phyloP scores from a whole-genome alignment of 2,113 vertebrate species.

The Alexandromys fortis region DNA sequence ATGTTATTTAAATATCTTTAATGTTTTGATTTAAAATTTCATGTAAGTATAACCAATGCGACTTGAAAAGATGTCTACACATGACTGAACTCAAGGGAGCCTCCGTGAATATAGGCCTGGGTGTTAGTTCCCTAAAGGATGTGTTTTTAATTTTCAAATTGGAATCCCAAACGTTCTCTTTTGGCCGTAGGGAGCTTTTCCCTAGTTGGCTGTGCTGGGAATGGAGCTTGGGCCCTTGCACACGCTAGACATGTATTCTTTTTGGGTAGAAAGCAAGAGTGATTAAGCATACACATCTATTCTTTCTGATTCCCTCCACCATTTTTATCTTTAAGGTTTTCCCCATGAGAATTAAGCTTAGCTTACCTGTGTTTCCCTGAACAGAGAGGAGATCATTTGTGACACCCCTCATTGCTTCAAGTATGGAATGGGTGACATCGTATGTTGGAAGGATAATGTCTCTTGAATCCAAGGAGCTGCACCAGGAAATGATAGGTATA shows the following conservation, averaged over 20 bases:
- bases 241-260: background rate
- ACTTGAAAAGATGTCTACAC: conserved; percentile 48
- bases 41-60: background rate
- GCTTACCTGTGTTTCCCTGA: conserved; percentile 95
- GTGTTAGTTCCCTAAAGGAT: background rate
- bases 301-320: background rate
- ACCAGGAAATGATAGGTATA: conserved; percentile 94
- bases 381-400: conserved; percentile 96
- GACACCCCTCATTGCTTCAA: conserved; percentile 94
- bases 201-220: background rate
- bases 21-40: background rate
- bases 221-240: background rate
- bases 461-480: conserved; percentile 92
- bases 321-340: background rate
- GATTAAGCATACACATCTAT: background rate
- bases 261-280: conserved; percentile 35
- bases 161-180: background rate
- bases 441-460: conserved; percentile 95
- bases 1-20: background rate
- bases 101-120: background rate
- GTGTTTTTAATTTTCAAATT: conserved; percentile 19
- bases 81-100: background rate
- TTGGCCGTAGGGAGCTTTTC: background rate
- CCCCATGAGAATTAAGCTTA: background rate
- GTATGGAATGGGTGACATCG: conserved; percentile 94